Evolutionary conservation across 2,113 vertebrate species (phyloP), one percentile per base, ranked within the genome.

Genomic region (Dascyllus trimaculatus): DNA sequence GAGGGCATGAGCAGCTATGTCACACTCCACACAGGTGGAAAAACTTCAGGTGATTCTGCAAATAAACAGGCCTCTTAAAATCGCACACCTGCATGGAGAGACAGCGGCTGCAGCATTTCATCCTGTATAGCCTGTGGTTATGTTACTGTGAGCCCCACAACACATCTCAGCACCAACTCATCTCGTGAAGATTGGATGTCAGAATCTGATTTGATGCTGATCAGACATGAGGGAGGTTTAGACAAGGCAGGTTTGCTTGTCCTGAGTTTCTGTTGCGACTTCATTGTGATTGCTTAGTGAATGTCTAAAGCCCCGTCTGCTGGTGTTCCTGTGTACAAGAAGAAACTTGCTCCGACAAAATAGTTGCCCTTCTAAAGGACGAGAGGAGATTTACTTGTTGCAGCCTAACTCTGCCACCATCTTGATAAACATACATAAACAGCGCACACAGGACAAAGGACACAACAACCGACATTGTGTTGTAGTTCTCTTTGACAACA

Each of bases 21-120:
- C 70, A 81, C 57, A 21, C 38, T 63, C 46, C n/a, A 51, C 63
- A 85, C 60, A 78, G 86, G 65, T 85, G 74, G 63, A 78, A 89
- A 81, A 77, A 89, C 72, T 69, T 89, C 73, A 80, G 66, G 71
- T 74, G 74, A 80, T 82, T 82, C 73, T 76, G 35, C 77, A 86
- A 90, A 93, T 71, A 84, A 89, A 90, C 67, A 90, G 75, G 72
- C 74, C 86, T 86, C 78, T 91, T 88, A 82, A 90, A 91, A 75
- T 25, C 40, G 52, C 82, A 89, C 85, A 93, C 88, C 93, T 92
- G 89, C 15, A 19, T 32, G 56, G 40, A 74, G 60, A 74, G 57
- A 22, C 65, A 32, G 53, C 24, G 76, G 78, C 70, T 62, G 60
- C 62, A 83, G 66, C 73, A 32, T 64, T 81, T 68, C 58, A 67